phyloP scores from a whole-genome alignment of 2,113 vertebrate species.

The Carettochelys insculpta region DNA sequence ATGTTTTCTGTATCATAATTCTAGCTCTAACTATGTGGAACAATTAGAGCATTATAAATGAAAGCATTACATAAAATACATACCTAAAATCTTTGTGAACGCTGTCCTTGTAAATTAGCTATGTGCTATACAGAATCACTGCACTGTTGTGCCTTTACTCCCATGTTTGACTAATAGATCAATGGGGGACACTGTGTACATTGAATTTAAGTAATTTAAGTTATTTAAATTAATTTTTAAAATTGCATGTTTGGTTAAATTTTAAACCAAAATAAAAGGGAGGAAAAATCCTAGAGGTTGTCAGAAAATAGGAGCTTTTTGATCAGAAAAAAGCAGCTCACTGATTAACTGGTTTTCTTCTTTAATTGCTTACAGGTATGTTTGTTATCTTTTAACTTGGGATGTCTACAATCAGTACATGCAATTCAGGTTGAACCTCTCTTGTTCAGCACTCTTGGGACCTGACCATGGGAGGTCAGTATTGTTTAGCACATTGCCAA shows the following conservation, averaged over 20 bases:
- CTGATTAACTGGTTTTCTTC: not conserved
- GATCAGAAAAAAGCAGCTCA: not conserved
- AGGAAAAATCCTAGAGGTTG: not conserved
- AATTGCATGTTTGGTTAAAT: not conserved
- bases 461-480: too few species aligned
- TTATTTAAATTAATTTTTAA: conserved; percentile 49
- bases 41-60: not conserved
- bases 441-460: too few species aligned
- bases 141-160: not conserved
- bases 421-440: too few species aligned
- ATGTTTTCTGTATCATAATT: not conserved
- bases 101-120: not conserved
- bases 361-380: not conserved
- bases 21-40: not conserved
- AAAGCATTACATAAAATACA: not conserved
- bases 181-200: conserved; percentile 80
- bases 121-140: not conserved
- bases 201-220: conserved; percentile 58
- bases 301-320: not conserved
- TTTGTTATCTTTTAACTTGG: not conserved
- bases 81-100: not conserved
- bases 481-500: too few species aligned
- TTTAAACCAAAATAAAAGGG: not conserved
- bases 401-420: not conserved
- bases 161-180: conserved; percentile 39